phyloP scores from a whole-genome alignment of 1,140 invertebrate genomes.

The Rhagoletis zephyria region DNA sequence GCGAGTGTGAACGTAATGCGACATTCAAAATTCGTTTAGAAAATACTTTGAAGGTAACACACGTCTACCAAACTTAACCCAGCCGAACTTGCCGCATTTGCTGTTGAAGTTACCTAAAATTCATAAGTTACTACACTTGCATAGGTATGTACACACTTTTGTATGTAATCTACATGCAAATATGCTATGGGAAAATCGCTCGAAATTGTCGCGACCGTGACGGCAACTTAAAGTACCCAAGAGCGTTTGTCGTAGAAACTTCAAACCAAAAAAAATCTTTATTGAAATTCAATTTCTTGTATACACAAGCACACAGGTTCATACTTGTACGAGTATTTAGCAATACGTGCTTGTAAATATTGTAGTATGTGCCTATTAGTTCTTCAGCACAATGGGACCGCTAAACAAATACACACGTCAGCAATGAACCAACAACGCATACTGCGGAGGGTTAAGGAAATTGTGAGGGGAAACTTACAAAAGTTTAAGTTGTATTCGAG shows the following conservation, averaged over 20 bases:
- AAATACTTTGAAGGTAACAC: constrained; percentile 18
- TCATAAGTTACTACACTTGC: neutral
- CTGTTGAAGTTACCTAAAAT: too few relatives aligned
- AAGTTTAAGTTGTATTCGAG: neutral
- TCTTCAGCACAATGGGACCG: neutral
- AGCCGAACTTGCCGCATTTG: too few relatives aligned
- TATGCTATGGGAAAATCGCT: neutral
- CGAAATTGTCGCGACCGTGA: neutral
- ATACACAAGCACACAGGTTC: neutral
- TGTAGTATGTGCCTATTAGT: neutral
- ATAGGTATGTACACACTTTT: too few relatives aligned
- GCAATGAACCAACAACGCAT: neutral
- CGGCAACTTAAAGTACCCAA: neutral
- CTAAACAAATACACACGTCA: neutral
- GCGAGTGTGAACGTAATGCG: neutral
- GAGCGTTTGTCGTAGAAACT: neutral
- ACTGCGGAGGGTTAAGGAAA: neutral
- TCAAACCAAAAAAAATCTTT: constrained; percentile 32
- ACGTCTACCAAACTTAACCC: too few relatives aligned
- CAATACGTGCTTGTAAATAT: neutral
- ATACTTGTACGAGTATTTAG: neutral
- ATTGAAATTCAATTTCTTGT: constrained; percentile 42
- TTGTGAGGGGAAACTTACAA: constrained; percentile 6
- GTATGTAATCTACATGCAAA: neutral
- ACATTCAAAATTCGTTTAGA: constrained; percentile 25